Evolutionary conservation across 2,888 invertebrate species (phyloP), one percentile per base, ranked within the genome.

Genomic region (Petrolisthes cinctipes): DNA sequence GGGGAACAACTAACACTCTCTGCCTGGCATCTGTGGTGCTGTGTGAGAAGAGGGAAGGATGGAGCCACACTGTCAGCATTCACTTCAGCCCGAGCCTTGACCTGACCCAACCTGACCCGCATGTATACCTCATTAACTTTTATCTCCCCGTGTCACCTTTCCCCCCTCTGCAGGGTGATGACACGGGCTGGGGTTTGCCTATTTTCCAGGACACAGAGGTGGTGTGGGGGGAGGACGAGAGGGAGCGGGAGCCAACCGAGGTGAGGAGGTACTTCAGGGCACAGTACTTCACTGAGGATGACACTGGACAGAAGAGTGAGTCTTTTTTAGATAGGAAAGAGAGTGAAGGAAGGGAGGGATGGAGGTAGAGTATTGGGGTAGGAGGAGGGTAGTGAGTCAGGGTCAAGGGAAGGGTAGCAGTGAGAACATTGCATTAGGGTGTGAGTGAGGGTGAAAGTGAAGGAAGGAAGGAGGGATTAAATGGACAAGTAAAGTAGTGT

Each of bases 221-320:
- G 9, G 88, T 57, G 20, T 88, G 88, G 88, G 88, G 81, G 51
- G 88, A 88, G 54, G 84, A 85, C 23, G 88, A 85, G 85, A 68
- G 78, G 71, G 82, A 86, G 37, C 66, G 66, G 66, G 66, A 17
- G 66, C 11, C 11, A 14, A 23, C 68, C 53, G 82, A 88, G 85
- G 75, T 76, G 37, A 86, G 87, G 73, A 73, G 89, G n/a, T 89
- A 89, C 82, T 89, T 89, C 85, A 84, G 89, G 66, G 88, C 88
- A 37, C 81, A 88, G 68, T 88, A 88, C 82, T 88, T 85, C 85
- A 88, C 88, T 20, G 88, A 88, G 54, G 85, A 88, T 4, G 85
- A 88, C 66, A 88, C 88, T 51, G 85, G 81, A 54, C 85, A 82
- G 11, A 84, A 81, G 76, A 88, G 88, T 88, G 68, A 85, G 89